These are phyloP conservation scores for Paralvinella palmiformis DNA, from an alignment of 1,140 invertebrate genomes.

Conservation along the genomic window DNA sequence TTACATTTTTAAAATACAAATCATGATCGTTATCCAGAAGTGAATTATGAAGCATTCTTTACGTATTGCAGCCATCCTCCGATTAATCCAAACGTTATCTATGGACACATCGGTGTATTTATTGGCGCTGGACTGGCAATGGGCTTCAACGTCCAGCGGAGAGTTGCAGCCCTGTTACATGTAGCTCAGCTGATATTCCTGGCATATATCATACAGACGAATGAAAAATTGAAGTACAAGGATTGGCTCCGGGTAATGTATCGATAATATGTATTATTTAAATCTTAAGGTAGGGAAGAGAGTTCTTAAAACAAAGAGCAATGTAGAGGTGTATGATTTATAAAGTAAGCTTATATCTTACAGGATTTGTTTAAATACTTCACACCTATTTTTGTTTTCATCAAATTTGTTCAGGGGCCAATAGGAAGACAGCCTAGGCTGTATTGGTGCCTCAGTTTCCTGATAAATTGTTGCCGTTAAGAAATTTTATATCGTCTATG, in stretches of 20 bases:
- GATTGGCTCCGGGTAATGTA: conserved; percentile 33
- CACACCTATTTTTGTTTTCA: not conserved
- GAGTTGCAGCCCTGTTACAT: conserved; percentile 29
- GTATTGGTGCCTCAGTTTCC: not conserved
- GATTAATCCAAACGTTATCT: conserved; percentile 32
- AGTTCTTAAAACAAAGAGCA: not conserved
- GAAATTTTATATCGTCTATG: not conserved
- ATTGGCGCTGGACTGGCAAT: conserved; percentile 30
- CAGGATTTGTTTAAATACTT: not conserved
- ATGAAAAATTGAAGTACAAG: conserved; percentile 26
- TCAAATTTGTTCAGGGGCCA: not conserved
- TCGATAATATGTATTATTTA: not conserved
- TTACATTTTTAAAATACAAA: not conserved
- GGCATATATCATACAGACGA: conserved; percentile 31
- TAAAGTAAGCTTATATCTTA: not conserved
- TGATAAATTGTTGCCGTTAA: not conserved
- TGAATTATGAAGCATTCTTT: not conserved
- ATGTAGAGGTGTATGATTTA: not conserved
- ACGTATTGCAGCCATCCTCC: conserved; percentile 30
- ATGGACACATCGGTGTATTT: conserved; percentile 29
- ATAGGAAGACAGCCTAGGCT: not conserved
- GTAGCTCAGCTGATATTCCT: conserved; percentile 32
- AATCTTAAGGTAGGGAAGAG: not conserved
- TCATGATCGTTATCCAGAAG: not conserved
- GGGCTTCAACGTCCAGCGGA: conserved; percentile 26